Evolutionary conservation across 2,113 vertebrate genomes (phyloP).

Genomic region (Cavia porcellus): DNA sequence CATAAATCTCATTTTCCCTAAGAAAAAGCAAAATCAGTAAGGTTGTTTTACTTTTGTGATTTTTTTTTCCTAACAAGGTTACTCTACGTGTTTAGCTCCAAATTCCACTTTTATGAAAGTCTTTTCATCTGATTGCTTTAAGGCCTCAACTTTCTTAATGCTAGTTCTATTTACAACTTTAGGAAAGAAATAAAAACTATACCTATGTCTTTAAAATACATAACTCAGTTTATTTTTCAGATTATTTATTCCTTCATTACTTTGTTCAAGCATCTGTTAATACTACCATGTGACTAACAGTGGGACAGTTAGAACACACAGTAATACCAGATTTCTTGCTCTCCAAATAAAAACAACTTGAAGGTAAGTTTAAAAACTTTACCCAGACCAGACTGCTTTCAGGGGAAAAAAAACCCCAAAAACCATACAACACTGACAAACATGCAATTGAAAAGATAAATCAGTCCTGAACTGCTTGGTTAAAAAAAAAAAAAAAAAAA

Average conservation of each 20-base stretch:
- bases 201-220: conserved; percentile 32
- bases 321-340: background rate
- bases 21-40: conserved; percentile 33
- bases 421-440: background rate
- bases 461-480: background rate
- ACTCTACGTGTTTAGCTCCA: background rate
- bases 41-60: background rate
- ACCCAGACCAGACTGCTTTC: background rate
- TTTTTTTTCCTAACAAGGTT: conserved; percentile 9
- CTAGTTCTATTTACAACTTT: background rate
- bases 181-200: conserved; percentile 52
- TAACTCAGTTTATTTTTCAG: background rate
- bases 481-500: background rate
- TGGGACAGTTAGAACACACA: background rate
- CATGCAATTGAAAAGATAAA: conserved; percentile 20
- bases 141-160: background rate
- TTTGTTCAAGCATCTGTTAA: conserved; percentile 52
- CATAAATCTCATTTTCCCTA: background rate
- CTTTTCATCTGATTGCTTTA: background rate
- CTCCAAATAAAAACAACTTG: background rate
- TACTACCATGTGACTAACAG: background rate
- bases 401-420: conserved; percentile 1
- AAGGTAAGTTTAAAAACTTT: conserved; percentile 8
- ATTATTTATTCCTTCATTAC: conserved; percentile 10
- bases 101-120: background rate